Evolutionary conservation across 2,888 invertebrate genomes (phyloP), one percentile per base, ranked within the genome.

Genomic region (Eupithecia vulgata): DNA sequence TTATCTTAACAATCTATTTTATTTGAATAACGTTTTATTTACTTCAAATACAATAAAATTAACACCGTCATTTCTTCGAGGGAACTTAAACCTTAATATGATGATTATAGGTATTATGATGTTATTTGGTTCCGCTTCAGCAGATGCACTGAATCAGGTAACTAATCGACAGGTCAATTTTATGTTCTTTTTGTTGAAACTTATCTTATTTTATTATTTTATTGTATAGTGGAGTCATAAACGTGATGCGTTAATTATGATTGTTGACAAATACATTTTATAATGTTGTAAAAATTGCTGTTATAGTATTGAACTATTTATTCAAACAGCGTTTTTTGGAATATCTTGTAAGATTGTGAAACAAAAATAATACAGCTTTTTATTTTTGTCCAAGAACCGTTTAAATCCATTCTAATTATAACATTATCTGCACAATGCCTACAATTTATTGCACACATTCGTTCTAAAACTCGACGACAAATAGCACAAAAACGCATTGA

Each of bases 141-240:
- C 84, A 83, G 82, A 82, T 84, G 84, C 76, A 76, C 76, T 77
- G 79, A 80, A 73, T 74, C 69, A 74, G 70, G 72, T 25, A 52
- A 52, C 21, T 4, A 52, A 71, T 68, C 17, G 68, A 71, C 71
- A 74, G 74, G 74, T 74, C 52, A 48, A 66, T 68, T 42, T 34
- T 48, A 12, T 25, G n/a, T 34, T n/a, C 10, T 8, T 8, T 30
- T 73, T 67, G 4, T 35, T 64, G 57, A 64, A 17, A 48, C 0
- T 3, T 7, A 34, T 34, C n/a, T n/a, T 17, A 34, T 61, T 57
- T 42, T n/a, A 57, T 7, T 57, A 12, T 12, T 13, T 59, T 59
- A 30, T 34, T 61, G 48, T 21, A 10, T 52, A 52, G n/a, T 21
- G 10, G n/a, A 52, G 48, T 21, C 21, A 21, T 52, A n/a, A 52